Base-by-base conservation (phyloP, 1,140 invertebrate species). In the Tyrophagus putrescentiae region DNA sequence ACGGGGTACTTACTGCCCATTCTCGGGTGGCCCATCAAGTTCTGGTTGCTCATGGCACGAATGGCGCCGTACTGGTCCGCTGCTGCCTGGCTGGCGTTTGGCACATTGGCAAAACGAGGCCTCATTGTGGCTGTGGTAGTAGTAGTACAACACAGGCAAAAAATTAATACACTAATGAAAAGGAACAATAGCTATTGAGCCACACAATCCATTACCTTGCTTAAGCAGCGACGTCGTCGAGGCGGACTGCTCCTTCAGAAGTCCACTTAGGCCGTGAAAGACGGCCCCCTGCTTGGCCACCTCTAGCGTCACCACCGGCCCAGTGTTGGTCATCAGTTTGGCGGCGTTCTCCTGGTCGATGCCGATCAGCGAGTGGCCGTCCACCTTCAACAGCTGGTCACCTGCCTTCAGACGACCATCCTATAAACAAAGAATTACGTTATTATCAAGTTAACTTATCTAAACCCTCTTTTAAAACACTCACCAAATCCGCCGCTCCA, bases 291-390 rank as follows among this genome's bases (percentile, higher is more conserved):
- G 89, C 74, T 98, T 97, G 4, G 91, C 92, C 36, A 98, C 92
- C 75, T 96, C 91, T 41, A 98, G 73, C 2, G 84, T 88, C 4
- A 98, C 93, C 1, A 89, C 81, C 6, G 85, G 85, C 13, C 92
- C 93, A 18, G 93, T 97, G 57, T 86, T 77, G 32, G 92, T 91
- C 68, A 99, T 80, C 71, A 93, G 87, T 72, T 97, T 88, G 6
- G 95, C 95, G 61, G 95, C 95, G 73, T 87, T 80, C 78, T 98
- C 94, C 75, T 98, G 95, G 4, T 90, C 90, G 60, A 99, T 92
- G 48, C 92, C 93, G 29, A 95, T 83, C 42, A 99, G 77, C 69
- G 89, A 94, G 71, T 95, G 86, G 11, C 91, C 93, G 73, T 99
- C 94, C 0, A 99, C 96, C 67, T 90, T 88, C 4, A 98, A 71